A percentile compares a stretch with the other conserved stretches of the same genome.
phyloP scores from a whole-genome alignment of 2,888 invertebrate species.

The Hirtodrosophila histrioides region DNA sequence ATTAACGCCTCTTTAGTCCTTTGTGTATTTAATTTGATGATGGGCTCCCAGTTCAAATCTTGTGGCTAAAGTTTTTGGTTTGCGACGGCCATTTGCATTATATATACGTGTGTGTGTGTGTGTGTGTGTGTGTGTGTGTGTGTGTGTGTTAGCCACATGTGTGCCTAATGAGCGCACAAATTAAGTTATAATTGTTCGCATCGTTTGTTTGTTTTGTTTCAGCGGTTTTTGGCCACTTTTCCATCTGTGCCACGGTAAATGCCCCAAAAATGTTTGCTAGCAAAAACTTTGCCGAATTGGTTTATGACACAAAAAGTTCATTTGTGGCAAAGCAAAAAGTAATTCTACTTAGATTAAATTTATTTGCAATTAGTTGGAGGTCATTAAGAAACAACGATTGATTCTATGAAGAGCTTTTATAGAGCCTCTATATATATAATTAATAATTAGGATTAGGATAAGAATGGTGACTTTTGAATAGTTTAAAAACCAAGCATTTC shows the following conservation, averaged over 20 bases:
- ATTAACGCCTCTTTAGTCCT: constrained; percentile 83
- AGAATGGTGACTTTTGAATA: too few relatives aligned
- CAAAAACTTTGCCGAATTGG: constrained; percentile 47
- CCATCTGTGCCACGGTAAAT: constrained; percentile 53
- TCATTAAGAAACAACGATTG: neutral
- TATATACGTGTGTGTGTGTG: constrained; percentile 3
- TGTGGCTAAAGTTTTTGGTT: constrained; percentile 59
- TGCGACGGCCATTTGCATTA: constrained; percentile 24
- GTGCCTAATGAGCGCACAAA: constrained; percentile 80
- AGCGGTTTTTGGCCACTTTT: constrained; percentile 45
- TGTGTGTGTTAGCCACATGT: constrained; percentile 61
- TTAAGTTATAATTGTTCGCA: constrained; percentile 78
- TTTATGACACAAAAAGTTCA: constrained; percentile 58
- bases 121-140: constrained; percentile 12
- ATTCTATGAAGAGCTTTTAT: too few relatives aligned
- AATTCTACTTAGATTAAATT: constrained; percentile 11
- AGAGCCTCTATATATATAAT: too few relatives aligned
- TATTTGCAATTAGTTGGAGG: constrained; percentile 13
- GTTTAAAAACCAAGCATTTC: too few relatives aligned
- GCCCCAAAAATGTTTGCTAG: constrained; percentile 19
- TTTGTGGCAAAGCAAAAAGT: constrained; percentile 41
- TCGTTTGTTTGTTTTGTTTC: constrained; percentile 65
- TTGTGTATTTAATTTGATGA: constrained; percentile 51
- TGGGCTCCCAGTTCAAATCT: constrained; percentile 39
- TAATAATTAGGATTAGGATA: too few relatives aligned